Conservation (phyloP, 2,113 vertebrate genomes). For the Empidonax traillii region DNA sequence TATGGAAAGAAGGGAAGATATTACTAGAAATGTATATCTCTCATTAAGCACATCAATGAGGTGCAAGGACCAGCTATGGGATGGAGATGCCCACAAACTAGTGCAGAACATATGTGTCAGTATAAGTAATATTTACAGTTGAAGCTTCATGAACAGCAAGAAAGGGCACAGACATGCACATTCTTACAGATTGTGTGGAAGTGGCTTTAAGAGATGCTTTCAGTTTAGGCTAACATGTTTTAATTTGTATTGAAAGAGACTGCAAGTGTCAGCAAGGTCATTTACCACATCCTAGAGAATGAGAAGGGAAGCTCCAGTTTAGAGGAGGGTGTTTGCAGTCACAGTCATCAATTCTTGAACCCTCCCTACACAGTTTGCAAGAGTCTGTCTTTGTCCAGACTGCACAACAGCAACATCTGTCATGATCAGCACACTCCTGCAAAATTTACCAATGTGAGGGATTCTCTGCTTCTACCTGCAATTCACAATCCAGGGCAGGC, state of each 20-base stretch:
- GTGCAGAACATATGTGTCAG: conserved; percentile 51
- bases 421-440: background rate
- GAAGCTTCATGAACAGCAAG: conserved; percentile 26
- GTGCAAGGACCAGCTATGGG: background rate
- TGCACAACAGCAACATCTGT: background rate
- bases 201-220: conserved; percentile 40
- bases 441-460: background rate
- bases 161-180: conserved; percentile 35
- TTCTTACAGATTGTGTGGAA: conserved; percentile 57
- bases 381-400: background rate
- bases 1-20: background rate
- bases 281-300: background rate
- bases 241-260: conserved; percentile 51
- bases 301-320: background rate
- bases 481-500: background rate
- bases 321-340: background rate
- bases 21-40: background rate
- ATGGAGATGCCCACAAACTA: background rate
- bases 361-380: background rate
- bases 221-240: conserved; percentile 52
- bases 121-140: conserved; percentile 46
- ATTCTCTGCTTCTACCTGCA: background rate
- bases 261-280: conserved; percentile 21
- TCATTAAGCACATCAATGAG: background rate
- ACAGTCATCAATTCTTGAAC: background rate